phyloP scores from a whole-genome alignment of 2,888 invertebrate species.

The Drepanosiphum platanoidis region DNA sequence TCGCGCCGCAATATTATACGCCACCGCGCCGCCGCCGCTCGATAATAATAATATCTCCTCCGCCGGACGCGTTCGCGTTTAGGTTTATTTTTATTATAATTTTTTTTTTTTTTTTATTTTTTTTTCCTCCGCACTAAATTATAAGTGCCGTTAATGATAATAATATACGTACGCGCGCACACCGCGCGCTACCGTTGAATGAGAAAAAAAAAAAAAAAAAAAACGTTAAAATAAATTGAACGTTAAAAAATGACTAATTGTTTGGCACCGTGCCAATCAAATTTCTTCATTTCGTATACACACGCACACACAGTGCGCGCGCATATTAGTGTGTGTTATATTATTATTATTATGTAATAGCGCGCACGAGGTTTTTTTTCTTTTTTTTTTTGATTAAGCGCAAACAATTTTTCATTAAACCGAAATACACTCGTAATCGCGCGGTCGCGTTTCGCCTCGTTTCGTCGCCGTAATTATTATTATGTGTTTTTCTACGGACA shows the following conservation, averaged over 20 bases:
- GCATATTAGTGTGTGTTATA: not conserved
- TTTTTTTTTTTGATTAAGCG: conserved; percentile 2
- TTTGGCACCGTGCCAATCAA: conserved; percentile 16
- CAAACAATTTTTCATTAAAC: conserved; percentile 20
- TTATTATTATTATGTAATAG: conserved; percentile 20
- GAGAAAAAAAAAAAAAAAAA: not conserved
- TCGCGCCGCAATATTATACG: not conserved
- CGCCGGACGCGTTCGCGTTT: too few relatives aligned
- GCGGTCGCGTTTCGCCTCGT: not conserved
- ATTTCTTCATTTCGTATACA: conserved; percentile 3
- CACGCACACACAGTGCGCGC: not conserved
- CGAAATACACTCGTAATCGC: not conserved
- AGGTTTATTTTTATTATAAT: too few relatives aligned
- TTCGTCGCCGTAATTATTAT: not conserved
- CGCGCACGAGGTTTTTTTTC: conserved; percentile 34
- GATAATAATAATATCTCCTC: too few relatives aligned
- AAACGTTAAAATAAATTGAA: conserved; percentile 23
- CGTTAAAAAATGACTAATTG: conserved; percentile 49
- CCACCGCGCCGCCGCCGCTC: too few relatives aligned
- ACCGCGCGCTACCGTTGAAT: not conserved
- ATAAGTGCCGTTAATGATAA: not conserved
- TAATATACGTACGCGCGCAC: too few relatives aligned
- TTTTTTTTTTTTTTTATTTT: not conserved
- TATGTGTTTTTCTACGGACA: not conserved
- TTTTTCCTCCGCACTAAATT: not conserved